Evolutionary conservation across 2,797 vertebrate species (phyloP).

Genomic region (Argya squamiceps): DNA sequence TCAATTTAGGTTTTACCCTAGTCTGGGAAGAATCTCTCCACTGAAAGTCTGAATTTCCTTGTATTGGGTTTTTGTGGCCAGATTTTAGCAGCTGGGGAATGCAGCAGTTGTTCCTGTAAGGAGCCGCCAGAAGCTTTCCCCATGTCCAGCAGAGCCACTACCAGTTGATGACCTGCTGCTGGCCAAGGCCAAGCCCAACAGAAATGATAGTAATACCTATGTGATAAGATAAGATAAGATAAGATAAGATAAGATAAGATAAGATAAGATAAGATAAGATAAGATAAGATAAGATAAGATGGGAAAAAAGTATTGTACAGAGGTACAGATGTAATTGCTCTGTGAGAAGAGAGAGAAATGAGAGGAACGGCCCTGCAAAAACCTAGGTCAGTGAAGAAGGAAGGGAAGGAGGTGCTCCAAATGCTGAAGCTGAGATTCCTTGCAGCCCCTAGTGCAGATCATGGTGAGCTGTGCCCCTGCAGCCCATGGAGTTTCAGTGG

Average conservation of each 20-base stretch:
- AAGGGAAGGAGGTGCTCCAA: not conserved
- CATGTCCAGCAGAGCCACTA: not conserved
- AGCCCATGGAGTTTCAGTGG: not conserved
- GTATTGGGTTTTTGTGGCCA: not conserved
- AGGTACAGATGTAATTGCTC: not conserved
- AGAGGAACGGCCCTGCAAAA: not conserved
- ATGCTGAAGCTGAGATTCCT: not conserved
- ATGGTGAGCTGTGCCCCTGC: not conserved
- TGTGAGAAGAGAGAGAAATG: not conserved
- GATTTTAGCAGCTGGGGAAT: not conserved
- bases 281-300: too few species aligned
- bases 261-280: not conserved
- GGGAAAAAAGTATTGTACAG: not conserved
- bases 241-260: too few species aligned
- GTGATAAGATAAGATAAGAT: not conserved
- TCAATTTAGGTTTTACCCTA: not conserved
- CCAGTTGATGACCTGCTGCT: fast-evolving
- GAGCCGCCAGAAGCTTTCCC: not conserved
- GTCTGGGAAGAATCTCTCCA: not conserved
- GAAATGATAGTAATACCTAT: not conserved
- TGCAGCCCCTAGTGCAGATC: not conserved
- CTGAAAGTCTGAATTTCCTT: not conserved
- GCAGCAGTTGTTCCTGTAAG: not conserved
- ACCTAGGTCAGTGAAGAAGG: not conserved
- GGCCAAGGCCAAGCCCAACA: not conserved